phyloP scores from a whole-genome alignment of 2,888 invertebrate genomes.

The Rhagonycha lutea region DNA sequence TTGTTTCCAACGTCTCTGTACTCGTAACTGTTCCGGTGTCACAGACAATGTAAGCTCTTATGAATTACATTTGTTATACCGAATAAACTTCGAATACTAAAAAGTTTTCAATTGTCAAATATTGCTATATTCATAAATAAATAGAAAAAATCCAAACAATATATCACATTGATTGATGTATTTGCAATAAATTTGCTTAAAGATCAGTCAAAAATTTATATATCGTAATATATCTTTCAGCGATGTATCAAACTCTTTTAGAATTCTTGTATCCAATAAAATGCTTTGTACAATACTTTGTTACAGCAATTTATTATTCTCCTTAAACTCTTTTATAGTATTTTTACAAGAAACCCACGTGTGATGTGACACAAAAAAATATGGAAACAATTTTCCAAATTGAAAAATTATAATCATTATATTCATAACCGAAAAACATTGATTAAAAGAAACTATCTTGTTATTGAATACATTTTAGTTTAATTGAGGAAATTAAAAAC shows the following conservation, averaged over 20 bases:
- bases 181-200: slow-evolving; percentile 28
- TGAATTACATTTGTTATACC: slow-evolving; percentile 36
- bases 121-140: not conserved
- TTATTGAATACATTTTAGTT: not conserved
- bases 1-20: slow-evolving; percentile 37
- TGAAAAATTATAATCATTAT: not conserved
- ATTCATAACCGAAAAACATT: not conserved
- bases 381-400: not conserved
- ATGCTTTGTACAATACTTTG: not conserved
- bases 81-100: not conserved
- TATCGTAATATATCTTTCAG: slow-evolving; percentile 22
- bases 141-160: slow-evolving; percentile 21
- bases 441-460: not conserved
- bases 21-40: slow-evolving; percentile 38
- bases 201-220: slow-evolving; percentile 24
- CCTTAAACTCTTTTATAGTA: not conserved
- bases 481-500: no score
- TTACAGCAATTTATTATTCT: not conserved
- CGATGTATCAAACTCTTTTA: not conserved
- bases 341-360: not conserved
- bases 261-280: not conserved
- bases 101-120: not conserved
- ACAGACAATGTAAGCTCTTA: slow-evolving; percentile 42
- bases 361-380: not conserved
- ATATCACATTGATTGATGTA: slow-evolving; percentile 29